These are phyloP conservation scores for Eurytemora carolleeae DNA, from an alignment of 1,140 invertebrate species.

Conservation along the genomic window DNA sequence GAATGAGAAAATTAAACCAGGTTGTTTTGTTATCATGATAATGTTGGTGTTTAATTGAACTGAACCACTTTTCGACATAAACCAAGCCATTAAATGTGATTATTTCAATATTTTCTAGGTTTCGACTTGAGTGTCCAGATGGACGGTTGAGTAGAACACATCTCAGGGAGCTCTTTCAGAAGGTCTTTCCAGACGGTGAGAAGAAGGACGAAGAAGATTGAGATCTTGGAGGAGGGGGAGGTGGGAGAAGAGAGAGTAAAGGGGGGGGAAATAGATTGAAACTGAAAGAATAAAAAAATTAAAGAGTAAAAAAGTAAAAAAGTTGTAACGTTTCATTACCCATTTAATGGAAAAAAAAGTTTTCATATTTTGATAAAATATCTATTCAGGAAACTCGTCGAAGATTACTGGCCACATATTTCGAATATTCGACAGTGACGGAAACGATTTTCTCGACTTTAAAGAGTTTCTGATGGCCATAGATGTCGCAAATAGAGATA, in stretches of 20 bases:
- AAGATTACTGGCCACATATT: slow-evolving; percentile 3
- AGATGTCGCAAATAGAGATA: slow-evolving; percentile 6
- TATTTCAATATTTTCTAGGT: too few relatives aligned
- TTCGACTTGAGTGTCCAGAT: slow-evolving; percentile 7
- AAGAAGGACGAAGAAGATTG: not conserved
- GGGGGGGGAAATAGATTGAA: not conserved
- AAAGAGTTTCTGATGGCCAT: slow-evolving; percentile 13
- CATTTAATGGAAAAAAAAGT: not conserved
- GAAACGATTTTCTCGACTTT: slow-evolving; percentile 12
- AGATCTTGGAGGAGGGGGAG: not conserved
- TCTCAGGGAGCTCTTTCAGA: not conserved
- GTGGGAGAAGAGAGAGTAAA: not conserved
- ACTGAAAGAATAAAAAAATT: not conserved
- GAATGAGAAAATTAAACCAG: too few relatives aligned
- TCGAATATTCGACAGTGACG: slow-evolving; percentile 10
- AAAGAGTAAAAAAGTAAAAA: not conserved
- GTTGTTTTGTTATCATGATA: too few relatives aligned
- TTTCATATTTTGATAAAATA: not conserved
- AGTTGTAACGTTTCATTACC: not conserved
- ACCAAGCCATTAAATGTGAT: too few relatives aligned
- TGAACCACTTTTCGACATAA: too few relatives aligned
- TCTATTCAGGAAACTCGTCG: not conserved
- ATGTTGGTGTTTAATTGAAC: too few relatives aligned
- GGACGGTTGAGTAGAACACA: slow-evolving; percentile 4
- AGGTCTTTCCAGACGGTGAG: slow-evolving; percentile 1